phyloP scores from a whole-genome alignment of 1,140 invertebrate genomes.

The Zaprionus gabonicus region DNA sequence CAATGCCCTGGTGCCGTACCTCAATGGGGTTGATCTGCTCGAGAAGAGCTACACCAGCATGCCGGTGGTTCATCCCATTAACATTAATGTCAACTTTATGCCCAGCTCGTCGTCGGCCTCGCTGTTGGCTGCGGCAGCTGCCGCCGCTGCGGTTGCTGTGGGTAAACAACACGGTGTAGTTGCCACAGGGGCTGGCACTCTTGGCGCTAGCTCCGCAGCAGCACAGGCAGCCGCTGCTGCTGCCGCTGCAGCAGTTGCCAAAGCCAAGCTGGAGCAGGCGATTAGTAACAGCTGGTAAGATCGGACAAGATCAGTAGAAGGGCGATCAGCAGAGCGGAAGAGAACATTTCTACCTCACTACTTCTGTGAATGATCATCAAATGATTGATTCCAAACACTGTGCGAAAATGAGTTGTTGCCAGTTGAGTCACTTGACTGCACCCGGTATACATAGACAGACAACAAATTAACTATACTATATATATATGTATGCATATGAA shows the following conservation, averaged over 20 bases:
- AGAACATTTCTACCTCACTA: conserved; percentile 83
- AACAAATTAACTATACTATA: conserved; percentile 12
- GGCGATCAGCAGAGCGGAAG: conserved; percentile 29
- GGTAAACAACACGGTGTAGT: conserved; percentile 60
- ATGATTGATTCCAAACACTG: conserved; percentile 73
- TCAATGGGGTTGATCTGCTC: conserved; percentile 87
- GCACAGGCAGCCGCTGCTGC: conserved; percentile 51
- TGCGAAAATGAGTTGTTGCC: conserved; percentile 43
- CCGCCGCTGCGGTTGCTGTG: conserved; percentile 68
- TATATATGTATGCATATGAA: not conserved
- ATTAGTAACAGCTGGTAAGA: conserved; percentile 73
- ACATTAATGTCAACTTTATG: conserved; percentile 94
- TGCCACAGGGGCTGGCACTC: conserved; percentile 87
- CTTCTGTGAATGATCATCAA: conserved; percentile 82
- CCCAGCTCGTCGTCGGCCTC: conserved; percentile 59
- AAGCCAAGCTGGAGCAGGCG: conserved; percentile 75
- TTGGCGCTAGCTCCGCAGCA: conserved; percentile 45
- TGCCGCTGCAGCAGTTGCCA: conserved; percentile 63
- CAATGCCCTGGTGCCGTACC: conserved; percentile 89
- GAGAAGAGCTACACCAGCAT: conserved; percentile 85
- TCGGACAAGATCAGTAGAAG: not conserved
- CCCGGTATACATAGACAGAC: conserved; percentile 15
- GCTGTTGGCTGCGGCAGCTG: conserved; percentile 71
- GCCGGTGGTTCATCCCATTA: conserved; percentile 93
- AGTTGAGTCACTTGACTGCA: conserved; percentile 2